Percentiles rank a stretch among this genome's conserved stretches.
phyloP scores from a whole-genome alignment of 2,797 vertebrate genomes.

The Protosalanx chinensis region DNA sequence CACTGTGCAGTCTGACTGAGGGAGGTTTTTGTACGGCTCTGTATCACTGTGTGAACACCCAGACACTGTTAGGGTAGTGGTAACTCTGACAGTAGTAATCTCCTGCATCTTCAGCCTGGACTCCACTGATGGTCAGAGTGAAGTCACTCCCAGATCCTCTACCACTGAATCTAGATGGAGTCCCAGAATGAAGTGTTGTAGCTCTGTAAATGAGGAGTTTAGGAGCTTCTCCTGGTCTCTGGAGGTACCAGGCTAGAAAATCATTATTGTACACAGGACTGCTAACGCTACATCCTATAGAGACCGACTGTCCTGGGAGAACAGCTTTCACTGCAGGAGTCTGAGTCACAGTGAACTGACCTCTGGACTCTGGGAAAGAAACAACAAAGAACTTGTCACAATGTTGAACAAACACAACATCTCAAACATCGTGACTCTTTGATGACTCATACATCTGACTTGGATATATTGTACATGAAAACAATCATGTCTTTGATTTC shows the following conservation, averaged over 20 bases:
- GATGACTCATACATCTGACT: neutral
- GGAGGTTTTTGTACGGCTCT: slow-evolving; percentile 33
- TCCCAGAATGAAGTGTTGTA: neutral
- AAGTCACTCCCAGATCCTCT: slow-evolving; percentile 9
- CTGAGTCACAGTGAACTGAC: neutral
- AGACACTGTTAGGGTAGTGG: neutral
- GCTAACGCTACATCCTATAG: neutral
- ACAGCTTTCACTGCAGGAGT: slow-evolving; percentile 7
- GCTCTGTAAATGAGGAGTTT: neutral
- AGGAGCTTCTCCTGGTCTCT: slow-evolving; percentile 5
- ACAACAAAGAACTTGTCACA: no score
- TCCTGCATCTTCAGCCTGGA: slow-evolving; percentile 38
- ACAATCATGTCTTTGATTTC: neutral
- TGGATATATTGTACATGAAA: neutral
- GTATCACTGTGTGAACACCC: slow-evolving; percentile 24
- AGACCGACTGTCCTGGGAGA: neutral
- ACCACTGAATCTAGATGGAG: slow-evolving; percentile 15
- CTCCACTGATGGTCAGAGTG: slow-evolving; percentile 30
- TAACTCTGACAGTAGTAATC: slow-evolving; percentile 25
- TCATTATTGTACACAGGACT: neutral
- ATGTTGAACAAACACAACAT: no score
- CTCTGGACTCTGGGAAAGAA: neutral
- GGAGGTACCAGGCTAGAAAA: neutral
- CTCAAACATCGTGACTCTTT: no score
- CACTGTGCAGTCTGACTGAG: slow-evolving; percentile 28